These are phyloP conservation scores for Taxidea taxus DNA, from an alignment of 2,113 vertebrate genomes.

Conservation along the genomic window DNA sequence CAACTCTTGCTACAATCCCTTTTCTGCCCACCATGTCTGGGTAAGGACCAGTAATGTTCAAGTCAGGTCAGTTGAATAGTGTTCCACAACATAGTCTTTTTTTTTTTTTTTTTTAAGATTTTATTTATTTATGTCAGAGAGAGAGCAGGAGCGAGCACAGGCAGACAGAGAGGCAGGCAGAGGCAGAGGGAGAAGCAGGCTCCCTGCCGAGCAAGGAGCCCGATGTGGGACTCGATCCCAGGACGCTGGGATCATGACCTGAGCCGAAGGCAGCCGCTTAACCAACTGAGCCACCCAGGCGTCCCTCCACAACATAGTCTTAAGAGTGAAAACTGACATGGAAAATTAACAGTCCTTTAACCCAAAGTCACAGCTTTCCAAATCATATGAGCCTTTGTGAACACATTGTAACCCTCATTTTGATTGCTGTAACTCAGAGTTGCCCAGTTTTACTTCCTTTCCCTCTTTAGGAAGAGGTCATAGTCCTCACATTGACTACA, in stretches of 20 bases:
- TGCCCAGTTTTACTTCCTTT: not conserved
- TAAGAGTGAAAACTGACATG: not conserved
- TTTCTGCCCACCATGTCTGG: not conserved
- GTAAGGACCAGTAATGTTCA: not conserved
- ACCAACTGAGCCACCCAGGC: no score
- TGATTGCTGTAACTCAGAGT: not conserved
- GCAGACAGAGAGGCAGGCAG: no score
- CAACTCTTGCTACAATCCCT: not conserved
- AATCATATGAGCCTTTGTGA: not conserved
- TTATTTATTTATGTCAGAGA: no score
- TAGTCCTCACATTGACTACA: not conserved
- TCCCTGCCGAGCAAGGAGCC: no score
- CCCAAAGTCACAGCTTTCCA: not conserved
- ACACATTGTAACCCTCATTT: not conserved
- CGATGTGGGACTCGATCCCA: no score
- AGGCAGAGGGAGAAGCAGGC: no score
- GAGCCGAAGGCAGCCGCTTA: no score
- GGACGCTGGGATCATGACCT: no score
- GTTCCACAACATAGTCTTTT: not conserved
- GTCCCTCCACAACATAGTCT: not conserved
- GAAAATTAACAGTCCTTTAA: not conserved
- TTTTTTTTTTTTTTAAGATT: no score
- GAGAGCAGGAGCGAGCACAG: no score
- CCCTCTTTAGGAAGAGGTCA: constrained; percentile 5
- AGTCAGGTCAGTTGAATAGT: not conserved